Evolutionary conservation across 2,113 vertebrate genomes (phyloP).

Genomic region (Nibea albiflora): DNA sequence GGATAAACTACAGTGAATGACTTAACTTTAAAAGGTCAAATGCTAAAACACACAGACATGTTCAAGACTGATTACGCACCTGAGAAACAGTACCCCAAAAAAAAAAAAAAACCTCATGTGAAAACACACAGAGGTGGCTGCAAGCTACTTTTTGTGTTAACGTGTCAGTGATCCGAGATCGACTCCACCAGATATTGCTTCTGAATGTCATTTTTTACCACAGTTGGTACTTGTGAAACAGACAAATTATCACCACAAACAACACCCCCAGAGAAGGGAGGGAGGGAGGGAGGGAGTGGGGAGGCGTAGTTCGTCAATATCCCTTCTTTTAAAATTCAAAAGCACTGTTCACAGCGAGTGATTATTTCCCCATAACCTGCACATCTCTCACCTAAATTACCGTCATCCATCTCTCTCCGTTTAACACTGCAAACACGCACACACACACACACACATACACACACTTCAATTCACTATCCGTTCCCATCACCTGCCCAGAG

Average conservation of each 20-base stretch:
- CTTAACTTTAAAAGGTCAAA: conserved; percentile 22
- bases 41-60: not conserved
- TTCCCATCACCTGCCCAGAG: conserved; percentile 58
- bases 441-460: conserved; percentile 3
- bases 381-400: conserved; percentile 78
- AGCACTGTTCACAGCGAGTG: conserved; percentile 59
- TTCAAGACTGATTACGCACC: not conserved
- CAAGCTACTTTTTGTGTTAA: not conserved
- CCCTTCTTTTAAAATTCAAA: conserved; percentile 63
- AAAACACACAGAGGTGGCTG: not conserved
- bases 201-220: conserved; percentile 13
- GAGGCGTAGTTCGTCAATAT: conserved; percentile 42
- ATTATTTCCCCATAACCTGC: conserved; percentile 78
- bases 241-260: conserved; percentile 20
- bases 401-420: conserved; percentile 76
- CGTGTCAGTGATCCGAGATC: conserved; percentile 10
- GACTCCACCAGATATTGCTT: not conserved
- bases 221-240: conserved; percentile 22
- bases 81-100: not conserved
- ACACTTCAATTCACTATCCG: conserved; percentile 33
- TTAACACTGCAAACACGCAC: conserved; percentile 29
- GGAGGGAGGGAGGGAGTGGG: not conserved
- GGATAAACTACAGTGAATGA: not conserved
- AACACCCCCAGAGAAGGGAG: not conserved
- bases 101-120: not conserved